Conservation (phyloP, 2,113 vertebrate species). For the Emberiza fucata region DNA sequence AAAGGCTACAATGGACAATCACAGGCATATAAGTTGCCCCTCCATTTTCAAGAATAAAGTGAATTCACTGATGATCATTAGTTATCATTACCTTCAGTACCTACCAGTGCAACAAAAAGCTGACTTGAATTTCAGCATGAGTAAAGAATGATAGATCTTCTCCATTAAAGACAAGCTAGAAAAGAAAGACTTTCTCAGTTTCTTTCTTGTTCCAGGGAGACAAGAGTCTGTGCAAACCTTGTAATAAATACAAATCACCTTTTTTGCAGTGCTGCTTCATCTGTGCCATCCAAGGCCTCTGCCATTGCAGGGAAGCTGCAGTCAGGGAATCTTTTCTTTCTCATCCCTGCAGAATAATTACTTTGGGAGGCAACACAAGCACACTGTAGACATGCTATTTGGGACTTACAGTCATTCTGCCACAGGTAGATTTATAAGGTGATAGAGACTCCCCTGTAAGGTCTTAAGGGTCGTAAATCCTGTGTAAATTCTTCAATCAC, state of each 20-base stretch:
- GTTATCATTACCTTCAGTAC: neutral
- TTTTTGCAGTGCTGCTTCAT: neutral
- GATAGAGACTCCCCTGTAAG: neutral
- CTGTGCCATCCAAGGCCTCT: neutral
- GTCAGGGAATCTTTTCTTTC: neutral
- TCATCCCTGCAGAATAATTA: neutral
- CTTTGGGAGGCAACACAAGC: neutral
- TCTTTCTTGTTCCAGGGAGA: neutral
- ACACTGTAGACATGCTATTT: neutral
- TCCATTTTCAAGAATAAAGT: neutral
- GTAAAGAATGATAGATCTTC: slow-evolving; percentile 2
- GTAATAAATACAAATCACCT: slow-evolving; percentile 28
- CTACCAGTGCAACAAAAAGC: neutral
- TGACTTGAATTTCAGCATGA: neutral
- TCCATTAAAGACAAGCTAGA: neutral
- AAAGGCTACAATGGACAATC: neutral
- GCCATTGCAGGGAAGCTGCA: neutral
- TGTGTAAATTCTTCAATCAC: neutral
- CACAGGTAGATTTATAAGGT: neutral
- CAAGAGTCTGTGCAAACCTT: neutral
- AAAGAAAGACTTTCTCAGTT: neutral
- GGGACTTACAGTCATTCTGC: neutral
- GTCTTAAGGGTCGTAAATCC: neutral
- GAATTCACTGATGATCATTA: neutral
- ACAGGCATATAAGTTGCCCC: neutral